phyloP scores from a whole-genome alignment of 2,888 invertebrate species.

The Campoplex capitator region DNA sequence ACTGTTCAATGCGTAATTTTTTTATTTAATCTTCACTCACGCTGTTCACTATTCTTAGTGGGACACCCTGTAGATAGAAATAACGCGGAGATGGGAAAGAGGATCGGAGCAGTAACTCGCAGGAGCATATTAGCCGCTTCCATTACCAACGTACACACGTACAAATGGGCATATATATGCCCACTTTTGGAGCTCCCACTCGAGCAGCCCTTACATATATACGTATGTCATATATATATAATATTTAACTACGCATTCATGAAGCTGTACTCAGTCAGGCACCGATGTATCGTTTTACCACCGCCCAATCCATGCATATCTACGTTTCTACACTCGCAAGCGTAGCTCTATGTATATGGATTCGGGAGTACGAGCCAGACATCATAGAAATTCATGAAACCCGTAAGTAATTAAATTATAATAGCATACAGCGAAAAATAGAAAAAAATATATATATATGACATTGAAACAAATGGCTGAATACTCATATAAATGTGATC shows the following conservation, averaged over 20 bases:
- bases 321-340: slow-evolving; percentile 2
- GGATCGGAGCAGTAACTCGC: slow-evolving; percentile 38
- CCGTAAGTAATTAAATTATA: slow-evolving; percentile 1
- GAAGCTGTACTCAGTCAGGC: slow-evolving; percentile 37
- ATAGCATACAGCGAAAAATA: not conserved
- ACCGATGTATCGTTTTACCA: slow-evolving; percentile 32
- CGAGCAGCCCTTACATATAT: not conserved
- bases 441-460: not conserved
- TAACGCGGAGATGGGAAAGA: slow-evolving; percentile 1
- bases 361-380: not conserved
- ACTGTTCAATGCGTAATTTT: not conserved
- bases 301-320: slow-evolving; percentile 13
- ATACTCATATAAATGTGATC: not conserved
- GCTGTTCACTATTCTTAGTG: not conserved
- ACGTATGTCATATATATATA: not conserved
- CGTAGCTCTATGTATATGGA: not conserved
- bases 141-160: slow-evolving; percentile 11
- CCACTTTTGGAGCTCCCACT: not conserved
- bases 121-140: slow-evolving; percentile 45
- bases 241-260: slow-evolving; percentile 20
- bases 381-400: slow-evolving; percentile 23
- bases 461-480: not conserved
- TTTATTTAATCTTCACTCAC: not conserved
- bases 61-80: not conserved
- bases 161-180: not conserved